These are phyloP conservation scores for Calidris pygmaea DNA, from an alignment of 2,113 vertebrate genomes.

Conservation along the genomic window DNA sequence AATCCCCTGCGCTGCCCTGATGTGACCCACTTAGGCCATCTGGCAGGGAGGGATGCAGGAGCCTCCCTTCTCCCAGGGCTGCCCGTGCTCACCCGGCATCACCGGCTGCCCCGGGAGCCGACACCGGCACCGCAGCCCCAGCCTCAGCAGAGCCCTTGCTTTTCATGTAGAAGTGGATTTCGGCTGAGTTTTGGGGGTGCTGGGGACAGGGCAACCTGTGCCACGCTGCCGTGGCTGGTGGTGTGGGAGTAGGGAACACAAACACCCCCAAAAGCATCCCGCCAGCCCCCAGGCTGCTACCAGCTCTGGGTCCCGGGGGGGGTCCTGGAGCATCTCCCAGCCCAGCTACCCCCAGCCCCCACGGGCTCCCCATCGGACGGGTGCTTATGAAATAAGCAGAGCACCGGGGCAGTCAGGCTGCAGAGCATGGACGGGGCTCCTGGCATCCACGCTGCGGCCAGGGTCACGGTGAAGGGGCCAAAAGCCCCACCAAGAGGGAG, in stretches of 20 bases:
- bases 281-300: rapidly evolving
- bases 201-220: background rate
- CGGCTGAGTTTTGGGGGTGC: background rate
- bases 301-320: background rate
- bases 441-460: rapidly evolving
- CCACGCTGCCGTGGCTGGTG: rapidly evolving
- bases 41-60: conserved; percentile 60
- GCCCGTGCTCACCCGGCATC: background rate
- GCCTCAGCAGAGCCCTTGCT: background rate
- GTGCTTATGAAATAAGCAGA: background rate
- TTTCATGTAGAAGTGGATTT: background rate
- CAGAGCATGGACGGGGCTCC: rapidly evolving
- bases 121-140: background rate
- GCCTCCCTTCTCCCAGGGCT: background rate
- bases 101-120: background rate
- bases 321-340: rapidly evolving
- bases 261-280: background rate
- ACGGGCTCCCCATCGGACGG: rapidly evolving
- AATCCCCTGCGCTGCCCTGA: conserved; percentile 66
- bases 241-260: background rate
- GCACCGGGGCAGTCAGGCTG: background rate
- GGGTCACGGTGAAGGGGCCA: background rate
- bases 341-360: background rate
- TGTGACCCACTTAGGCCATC: conserved; percentile 77
- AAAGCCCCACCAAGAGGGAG: background rate